These are phyloP conservation scores for Crenichthys baileyi DNA, from an alignment of 2,797 vertebrate genomes.

Conservation along the genomic window DNA sequence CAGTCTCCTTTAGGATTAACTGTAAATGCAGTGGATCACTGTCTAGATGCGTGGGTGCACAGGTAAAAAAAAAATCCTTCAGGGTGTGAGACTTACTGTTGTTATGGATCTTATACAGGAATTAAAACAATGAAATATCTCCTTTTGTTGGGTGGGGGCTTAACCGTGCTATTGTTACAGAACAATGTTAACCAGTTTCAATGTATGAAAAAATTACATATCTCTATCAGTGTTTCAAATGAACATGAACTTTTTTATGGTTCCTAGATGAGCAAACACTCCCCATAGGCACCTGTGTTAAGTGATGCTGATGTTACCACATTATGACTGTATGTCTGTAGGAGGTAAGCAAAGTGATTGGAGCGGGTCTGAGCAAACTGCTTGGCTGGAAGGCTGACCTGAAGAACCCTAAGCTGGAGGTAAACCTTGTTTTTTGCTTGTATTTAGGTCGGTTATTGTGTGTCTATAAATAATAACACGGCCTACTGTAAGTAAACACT, in stretches of 20 bases:
- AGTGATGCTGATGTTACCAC: background rate
- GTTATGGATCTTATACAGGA: background rate
- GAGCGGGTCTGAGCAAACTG: conserved; percentile 80
- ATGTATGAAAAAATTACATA: background rate
- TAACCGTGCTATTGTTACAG: no score
- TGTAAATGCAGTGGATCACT: conserved; percentile 89
- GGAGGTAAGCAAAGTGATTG: conserved; percentile 86
- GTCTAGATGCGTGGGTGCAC: conserved; percentile 78
- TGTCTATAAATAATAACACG: background rate
- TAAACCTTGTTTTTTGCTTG: conserved; percentile 42
- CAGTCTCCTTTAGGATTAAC: conserved; percentile 86
- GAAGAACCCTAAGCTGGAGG: conserved; percentile 88
- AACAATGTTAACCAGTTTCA: no score
- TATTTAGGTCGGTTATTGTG: background rate
- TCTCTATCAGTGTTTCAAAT: background rate
- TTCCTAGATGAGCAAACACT: background rate
- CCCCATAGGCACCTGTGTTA: background rate
- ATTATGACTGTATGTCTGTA: conserved; percentile 50
- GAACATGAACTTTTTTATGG: background rate
- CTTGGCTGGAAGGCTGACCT: conserved; percentile 89
- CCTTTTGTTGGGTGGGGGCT: no score
- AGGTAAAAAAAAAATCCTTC: conserved; percentile 68
- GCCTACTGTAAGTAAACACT: background rate
- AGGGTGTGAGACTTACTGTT: background rate
- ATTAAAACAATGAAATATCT: background rate